Conservation (phyloP, 2,888 invertebrate genomes). For the Polyommatus iphigenia region DNA sequence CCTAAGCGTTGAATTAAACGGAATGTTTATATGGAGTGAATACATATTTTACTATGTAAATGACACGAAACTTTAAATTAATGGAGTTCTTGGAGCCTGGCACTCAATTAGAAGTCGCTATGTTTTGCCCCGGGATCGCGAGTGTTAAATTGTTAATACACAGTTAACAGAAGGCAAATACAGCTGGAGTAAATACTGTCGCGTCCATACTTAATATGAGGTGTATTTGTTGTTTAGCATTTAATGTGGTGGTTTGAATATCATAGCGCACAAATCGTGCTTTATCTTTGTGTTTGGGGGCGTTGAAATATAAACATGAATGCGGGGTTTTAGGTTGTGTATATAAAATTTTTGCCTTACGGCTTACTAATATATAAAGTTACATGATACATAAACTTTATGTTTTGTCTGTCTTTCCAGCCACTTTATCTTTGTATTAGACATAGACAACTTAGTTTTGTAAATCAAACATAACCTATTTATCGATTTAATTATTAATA, state of each 20-base stretch:
- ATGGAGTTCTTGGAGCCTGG: constrained; percentile 22
- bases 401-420: no score
- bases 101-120: constrained; percentile 26
- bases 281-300: neutral
- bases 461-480: no score
- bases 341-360: neutral
- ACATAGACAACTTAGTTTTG: no score
- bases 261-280: neutral
- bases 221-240: neutral
- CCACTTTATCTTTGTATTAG: no score
- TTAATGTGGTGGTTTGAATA: constrained; percentile 4
- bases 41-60: constrained; percentile 27
- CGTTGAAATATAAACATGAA: neutral
- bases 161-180: constrained; percentile 47
- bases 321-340: neutral
- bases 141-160: constrained; percentile 48
- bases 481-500: no score
- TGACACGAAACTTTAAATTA: constrained; percentile 27
- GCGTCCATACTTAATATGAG: neutral
- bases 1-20: neutral
- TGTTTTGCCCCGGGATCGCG: constrained; percentile 41
- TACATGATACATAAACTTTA: no score
- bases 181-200: constrained; percentile 38
- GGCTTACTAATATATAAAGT: no score
- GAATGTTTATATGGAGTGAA: constrained; percentile 9